These are phyloP conservation scores for Hylyphantes graminicola DNA, from an alignment of 1,140 invertebrate genomes.

Conservation along the genomic window DNA sequence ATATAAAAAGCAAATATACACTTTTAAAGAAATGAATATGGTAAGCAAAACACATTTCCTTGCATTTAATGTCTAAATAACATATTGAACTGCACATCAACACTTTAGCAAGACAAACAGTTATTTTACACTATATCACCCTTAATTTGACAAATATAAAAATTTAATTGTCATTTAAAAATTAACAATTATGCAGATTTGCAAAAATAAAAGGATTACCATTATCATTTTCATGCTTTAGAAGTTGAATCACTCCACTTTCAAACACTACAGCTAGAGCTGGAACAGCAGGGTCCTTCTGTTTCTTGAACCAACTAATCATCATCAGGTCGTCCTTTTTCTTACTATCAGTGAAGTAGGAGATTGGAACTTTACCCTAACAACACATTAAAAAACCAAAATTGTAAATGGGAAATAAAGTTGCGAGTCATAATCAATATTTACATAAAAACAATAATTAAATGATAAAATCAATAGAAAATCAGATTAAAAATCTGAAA, in stretches of 20 bases:
- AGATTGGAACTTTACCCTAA: conserved; percentile 50
- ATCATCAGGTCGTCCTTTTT: conserved; percentile 55
- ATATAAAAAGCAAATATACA: too few relatives aligned
- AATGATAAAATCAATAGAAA: neutral
- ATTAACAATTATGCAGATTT: neutral
- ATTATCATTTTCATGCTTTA: conserved; percentile 89
- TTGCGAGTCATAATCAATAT: neutral
- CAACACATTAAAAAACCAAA: conserved; percentile 1
- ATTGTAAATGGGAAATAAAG: neutral
- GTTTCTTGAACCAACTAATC: conserved; percentile 84
- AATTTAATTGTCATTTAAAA: neutral
- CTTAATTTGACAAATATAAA: neutral
- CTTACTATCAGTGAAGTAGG: neutral
- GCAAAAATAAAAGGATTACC: conserved; percentile 70
- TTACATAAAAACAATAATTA: neutral
- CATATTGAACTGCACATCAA: too few relatives aligned
- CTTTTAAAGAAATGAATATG: too few relatives aligned
- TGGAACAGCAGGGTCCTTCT: conserved; percentile 79
- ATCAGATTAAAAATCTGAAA: too few relatives aligned
- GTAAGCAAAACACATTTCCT: too few relatives aligned
- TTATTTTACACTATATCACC: neutral
- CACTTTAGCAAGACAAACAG: too few relatives aligned
- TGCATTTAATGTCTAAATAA: too few relatives aligned
- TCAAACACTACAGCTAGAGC: conserved; percentile 87
- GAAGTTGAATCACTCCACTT: conserved; percentile 86